Evolutionary conservation across 1,140 invertebrate genomes (phyloP).

Genomic region (Vanessa tameamea): DNA sequence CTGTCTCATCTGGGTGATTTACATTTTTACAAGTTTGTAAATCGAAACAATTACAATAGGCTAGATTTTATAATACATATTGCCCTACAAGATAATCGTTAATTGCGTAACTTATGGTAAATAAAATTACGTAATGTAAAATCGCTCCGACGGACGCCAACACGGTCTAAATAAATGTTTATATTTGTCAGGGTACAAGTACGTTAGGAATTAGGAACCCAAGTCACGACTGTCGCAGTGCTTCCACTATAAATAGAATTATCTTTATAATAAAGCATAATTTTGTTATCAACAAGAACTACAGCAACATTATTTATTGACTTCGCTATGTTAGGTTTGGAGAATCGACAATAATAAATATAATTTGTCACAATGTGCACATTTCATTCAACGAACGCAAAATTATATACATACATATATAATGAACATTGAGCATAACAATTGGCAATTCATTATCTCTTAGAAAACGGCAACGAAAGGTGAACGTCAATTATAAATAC

Average conservation of each 20-base stretch:
- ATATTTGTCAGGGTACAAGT: conserved; percentile 44
- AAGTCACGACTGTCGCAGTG: conserved; percentile 62
- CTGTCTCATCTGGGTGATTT: conserved; percentile 65
- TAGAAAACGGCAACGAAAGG: conserved; percentile 29
- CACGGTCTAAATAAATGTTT: conserved; percentile 36
- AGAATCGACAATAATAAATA: conserved; percentile 62
- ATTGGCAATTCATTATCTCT: conserved; percentile 53
- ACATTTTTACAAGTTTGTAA: conserved; percentile 64
- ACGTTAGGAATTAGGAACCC: conserved; percentile 65
- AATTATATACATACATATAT: conserved; percentile 35
- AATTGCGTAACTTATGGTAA: conserved; percentile 25
- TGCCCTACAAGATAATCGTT: conserved; percentile 32
- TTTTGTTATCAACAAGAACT: conserved; percentile 75
- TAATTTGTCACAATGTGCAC: conserved; percentile 69
- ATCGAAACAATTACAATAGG: conserved; percentile 54
- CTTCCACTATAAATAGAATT: conserved; percentile 74
- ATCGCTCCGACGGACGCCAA: conserved; percentile 45
- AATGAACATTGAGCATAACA: conserved; percentile 68
- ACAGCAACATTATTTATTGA: conserved; percentile 74
- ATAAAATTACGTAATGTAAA: conserved; percentile 31
- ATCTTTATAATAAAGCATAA: conserved; percentile 75
- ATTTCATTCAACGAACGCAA: conserved; percentile 45
- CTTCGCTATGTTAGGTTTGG: conserved; percentile 67
- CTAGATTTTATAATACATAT: conserved; percentile 47
- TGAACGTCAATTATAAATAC: conserved; percentile 45